Base-by-base conservation (phyloP, 2,113 vertebrate species). In the Notothenia rossii region DNA sequence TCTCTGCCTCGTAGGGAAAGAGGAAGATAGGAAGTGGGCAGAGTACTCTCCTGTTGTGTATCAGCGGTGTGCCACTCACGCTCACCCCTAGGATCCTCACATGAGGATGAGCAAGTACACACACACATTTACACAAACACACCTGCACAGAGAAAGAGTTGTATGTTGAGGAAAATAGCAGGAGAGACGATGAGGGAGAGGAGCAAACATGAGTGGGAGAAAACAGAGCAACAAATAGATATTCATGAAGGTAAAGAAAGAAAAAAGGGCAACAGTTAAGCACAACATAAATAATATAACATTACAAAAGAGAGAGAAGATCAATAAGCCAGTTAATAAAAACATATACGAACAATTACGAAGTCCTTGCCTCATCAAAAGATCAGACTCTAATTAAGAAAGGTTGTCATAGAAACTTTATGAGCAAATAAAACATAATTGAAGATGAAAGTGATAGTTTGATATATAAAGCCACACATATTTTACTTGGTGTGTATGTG, bases 1-100 rank as follows among this genome's bases (percentile, higher is more conserved):
- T 77, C 83, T 85, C 58, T 75, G 79, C 43, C 64, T 64, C 51
- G 50, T 84, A 77, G 77, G 67, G 75, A 71, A 67, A 70, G 73
- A 79, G 63, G 74, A 85, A 78, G 61, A 58, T 70, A 84, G 81
- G 84, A 89, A 92, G 91, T 87, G 84, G 83, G 84, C 90, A 72
- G 88, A 88, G 85, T 72, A 68, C 75, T 66, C 75, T 82, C 84
- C 86, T 56, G 86, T 77, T 80, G 81, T 74, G 88, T 88, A 29
- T 81, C 84, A 86, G 86, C 45, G 45, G 64, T 8, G 14, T 70
- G 75, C 85, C 86, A 75, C 82, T 89, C 83, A 83, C 72, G 55
- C 45, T 78, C 86, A 72, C 75, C 72, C 36, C 7, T 10, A 66
- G 82, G 63, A 81, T 73, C 45, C 66, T 80, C 48, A 82, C 65